These are phyloP conservation scores for Tachuris rubrigastra DNA, from an alignment of 2,113 vertebrate genomes.

Conservation along the genomic window DNA sequence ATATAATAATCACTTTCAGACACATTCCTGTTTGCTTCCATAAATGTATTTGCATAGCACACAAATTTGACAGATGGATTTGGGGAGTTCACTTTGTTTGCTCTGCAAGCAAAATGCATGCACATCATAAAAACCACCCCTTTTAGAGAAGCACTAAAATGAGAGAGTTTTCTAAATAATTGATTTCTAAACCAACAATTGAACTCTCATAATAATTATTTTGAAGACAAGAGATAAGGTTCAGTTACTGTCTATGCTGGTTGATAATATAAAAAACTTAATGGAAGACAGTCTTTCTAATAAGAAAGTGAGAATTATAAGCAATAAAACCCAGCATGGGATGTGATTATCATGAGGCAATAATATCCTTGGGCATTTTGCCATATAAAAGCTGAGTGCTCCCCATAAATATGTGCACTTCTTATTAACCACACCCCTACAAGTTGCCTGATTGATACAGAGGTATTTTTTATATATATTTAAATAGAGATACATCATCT, in stretches of 20 bases:
- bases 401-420: not conserved
- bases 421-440: conserved; percentile 23
- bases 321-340: conserved; percentile 34
- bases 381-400: not conserved
- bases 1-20: not conserved
- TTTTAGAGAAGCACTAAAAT: conserved; percentile 3
- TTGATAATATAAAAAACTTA: conserved; percentile 47
- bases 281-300: conserved; percentile 44
- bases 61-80: conserved; percentile 10
- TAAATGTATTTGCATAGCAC: conserved; percentile 2
- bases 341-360: conserved; percentile 30
- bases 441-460: not conserved
- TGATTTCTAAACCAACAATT: conserved; percentile 18
- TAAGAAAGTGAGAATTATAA: conserved; percentile 51
- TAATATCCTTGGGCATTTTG: conserved; percentile 21
- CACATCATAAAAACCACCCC: not conserved
- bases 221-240: conserved; percentile 20
- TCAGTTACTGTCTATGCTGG: conserved; percentile 35
- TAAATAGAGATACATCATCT: conserved; percentile 8
- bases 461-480: not conserved
- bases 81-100: not conserved
- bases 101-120: not conserved
- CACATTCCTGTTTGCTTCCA: not conserved
- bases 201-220: conserved; percentile 40
- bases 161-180: conserved; percentile 28